Evolutionary conservation across 2,888 invertebrate genomes (phyloP), one percentile per base, ranked within the genome.

Genomic region (Hyppa rectilinea): DNA sequence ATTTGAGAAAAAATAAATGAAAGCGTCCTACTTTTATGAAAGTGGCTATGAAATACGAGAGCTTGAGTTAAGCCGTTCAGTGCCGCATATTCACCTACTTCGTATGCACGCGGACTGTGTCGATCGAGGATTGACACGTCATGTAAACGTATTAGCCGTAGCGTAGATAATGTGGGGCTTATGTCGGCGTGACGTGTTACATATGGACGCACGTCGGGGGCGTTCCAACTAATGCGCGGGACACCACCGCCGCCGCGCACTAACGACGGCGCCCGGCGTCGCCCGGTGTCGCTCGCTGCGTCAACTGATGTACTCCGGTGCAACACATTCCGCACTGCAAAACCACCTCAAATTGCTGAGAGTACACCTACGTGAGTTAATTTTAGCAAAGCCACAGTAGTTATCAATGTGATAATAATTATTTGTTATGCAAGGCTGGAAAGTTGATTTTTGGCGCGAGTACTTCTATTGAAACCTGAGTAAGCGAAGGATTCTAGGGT

Each of bases 161-260:
- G 31, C 6, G 43, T 47, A 31, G 38, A 56, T 78, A 69, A 69
- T 61, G 64, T 29, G 64, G 55, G 81, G 64, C 78, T 76, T 36
- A 68, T 76, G 75, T 38, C 66, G 55, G 66, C 47, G 75, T 52
- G 80, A 75, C 80, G 52, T 53, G 80, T 36, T n/a, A 62, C 58
- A 43, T 43, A 66, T 29, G 61, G 55, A 59, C 36, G 43, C 64
- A 47, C 64, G 75, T 36, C 63, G 2, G 45, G n/a, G 60, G 31
- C 61, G 40, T 17, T n/a, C 29, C 31, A 36, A 79, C 74, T 50
- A 50, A 73, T 80, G 56, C 60, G 75, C 50, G 75, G 75, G 64
- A 80, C 47, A 61, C 61, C 75, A 47, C 64, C 36, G 12, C 45
- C 45, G 40, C 43, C 45, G 34, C 34, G n/a, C 56, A 55, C 75